Conservation (phyloP, 53 echinoderm and acorn worm species). For the Apostichopus leukothele region DNA sequence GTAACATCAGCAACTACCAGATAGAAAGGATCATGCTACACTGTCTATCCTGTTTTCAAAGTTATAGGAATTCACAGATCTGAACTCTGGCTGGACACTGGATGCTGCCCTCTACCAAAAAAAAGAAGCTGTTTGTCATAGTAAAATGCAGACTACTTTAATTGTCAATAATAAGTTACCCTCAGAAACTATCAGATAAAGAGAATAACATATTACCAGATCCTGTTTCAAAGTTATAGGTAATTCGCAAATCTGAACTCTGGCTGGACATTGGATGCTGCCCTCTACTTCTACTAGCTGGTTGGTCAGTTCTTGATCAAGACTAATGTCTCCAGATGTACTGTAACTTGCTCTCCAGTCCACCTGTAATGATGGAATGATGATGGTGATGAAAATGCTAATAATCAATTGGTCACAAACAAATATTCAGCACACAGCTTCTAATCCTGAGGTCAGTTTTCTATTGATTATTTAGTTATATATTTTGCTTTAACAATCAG, state of each 20-base stretch:
- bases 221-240: conserved; percentile 73
- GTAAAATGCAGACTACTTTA: no score
- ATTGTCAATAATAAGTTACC: no score
- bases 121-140: no score
- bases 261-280: conserved; percentile 60
- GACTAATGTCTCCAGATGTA: conserved; percentile 52
- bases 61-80: conserved; percentile 67
- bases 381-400: not conserved
- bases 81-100: conserved; percentile 54
- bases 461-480: no score
- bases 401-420: no score
- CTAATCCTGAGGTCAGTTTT: no score
- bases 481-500: no score
- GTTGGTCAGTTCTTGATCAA: conserved; percentile 63
- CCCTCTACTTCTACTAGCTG: conserved; percentile 72
- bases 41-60: conserved; percentile 60
- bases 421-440: no score
- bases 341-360: conserved; percentile 83
- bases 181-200: no score
- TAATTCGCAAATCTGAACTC: conserved; percentile 61
- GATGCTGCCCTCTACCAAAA: conserved; percentile 57
- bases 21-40: no score
- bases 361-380: conserved; percentile 58
- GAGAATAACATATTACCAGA: conserved; percentile 45
- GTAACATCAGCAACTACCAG: no score